A percentile compares a stretch with the other conserved stretches of the same genome.
Conservation (phyloP, 2,888 invertebrate genomes). For the Nymphalis polychloros region DNA sequence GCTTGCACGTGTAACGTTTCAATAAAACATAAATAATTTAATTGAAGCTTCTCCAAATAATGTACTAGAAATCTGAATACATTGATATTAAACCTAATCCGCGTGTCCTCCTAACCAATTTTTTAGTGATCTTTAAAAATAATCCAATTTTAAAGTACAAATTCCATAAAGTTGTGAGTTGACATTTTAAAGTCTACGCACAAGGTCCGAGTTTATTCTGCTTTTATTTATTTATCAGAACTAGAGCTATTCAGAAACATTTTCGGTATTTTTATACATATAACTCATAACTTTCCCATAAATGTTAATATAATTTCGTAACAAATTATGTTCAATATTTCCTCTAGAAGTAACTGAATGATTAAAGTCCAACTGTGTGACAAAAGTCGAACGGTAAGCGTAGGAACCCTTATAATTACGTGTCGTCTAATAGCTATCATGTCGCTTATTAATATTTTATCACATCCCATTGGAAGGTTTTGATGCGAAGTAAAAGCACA, state of each 20-base stretch:
- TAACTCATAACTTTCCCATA: too few species aligned
- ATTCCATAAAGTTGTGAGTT: too few species aligned
- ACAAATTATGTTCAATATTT: too few species aligned
- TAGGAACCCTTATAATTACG: not conserved
- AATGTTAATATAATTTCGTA: too few species aligned
- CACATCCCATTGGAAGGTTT: not conserved
- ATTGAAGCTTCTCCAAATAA: not conserved
- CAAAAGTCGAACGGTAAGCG: not conserved
- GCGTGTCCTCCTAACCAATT: too few species aligned
- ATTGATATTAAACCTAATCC: not conserved
- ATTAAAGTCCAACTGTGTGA: not conserved
- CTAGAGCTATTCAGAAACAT: too few species aligned
- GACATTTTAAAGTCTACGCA: too few species aligned
- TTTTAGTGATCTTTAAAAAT: too few species aligned
- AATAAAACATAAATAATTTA: conserved; percentile 23
- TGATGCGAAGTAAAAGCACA: not conserved
- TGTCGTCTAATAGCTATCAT: not conserved
- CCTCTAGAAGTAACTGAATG: not conserved
- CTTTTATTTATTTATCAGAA: too few species aligned
- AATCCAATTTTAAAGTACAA: too few species aligned
- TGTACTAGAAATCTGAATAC: not conserved
- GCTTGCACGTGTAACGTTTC: conserved; percentile 60
- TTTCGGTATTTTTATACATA: too few species aligned
- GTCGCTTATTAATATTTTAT: not conserved
- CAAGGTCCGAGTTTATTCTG: too few species aligned